A percentile compares a stretch with the other conserved stretches of the same genome.
Conservation (phyloP, 2,797 vertebrate genomes). For the Lepus oiostolus region DNA sequence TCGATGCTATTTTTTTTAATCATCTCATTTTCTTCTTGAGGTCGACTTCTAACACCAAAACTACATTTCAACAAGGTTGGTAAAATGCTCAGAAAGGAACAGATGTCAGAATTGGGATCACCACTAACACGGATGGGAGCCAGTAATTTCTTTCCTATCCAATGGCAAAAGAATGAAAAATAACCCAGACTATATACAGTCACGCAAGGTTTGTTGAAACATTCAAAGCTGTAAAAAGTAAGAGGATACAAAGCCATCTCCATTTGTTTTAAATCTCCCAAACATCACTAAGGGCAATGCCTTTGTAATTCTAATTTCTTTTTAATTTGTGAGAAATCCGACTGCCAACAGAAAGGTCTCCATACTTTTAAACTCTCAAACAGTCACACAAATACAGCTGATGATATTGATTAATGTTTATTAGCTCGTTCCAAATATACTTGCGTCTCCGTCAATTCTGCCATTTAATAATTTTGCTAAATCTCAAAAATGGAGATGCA, state of each 20-base stretch:
- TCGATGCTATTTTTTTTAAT: constrained; percentile 88
- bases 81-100: constrained; percentile 97
- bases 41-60: constrained; percentile 87
- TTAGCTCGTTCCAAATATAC: constrained; percentile 87
- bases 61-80: constrained; percentile 96
- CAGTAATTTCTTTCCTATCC: constrained; percentile 95
- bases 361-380: constrained; percentile 86
- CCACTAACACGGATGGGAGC: constrained; percentile 96
- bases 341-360: constrained; percentile 86
- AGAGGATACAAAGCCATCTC: constrained; percentile 86
- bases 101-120: constrained; percentile 96
- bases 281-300: constrained; percentile 84
- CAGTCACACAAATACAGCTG: constrained; percentile 85
- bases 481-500: constrained; percentile 89
- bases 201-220: constrained; percentile 88
- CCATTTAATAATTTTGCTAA: constrained; percentile 90
- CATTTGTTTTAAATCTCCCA: constrained; percentile 70
- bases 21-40: constrained; percentile 87
- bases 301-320: constrained; percentile 65
- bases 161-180: constrained; percentile 91
- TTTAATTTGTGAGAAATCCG: constrained; percentile 86
- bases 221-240: constrained; percentile 88
- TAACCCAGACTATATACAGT: constrained; percentile 89
- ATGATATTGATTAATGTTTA: constrained; percentile 82
- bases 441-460: constrained; percentile 87